Conservation (phyloP, 2,113 vertebrate genomes). For the Labrus mixtus region DNA sequence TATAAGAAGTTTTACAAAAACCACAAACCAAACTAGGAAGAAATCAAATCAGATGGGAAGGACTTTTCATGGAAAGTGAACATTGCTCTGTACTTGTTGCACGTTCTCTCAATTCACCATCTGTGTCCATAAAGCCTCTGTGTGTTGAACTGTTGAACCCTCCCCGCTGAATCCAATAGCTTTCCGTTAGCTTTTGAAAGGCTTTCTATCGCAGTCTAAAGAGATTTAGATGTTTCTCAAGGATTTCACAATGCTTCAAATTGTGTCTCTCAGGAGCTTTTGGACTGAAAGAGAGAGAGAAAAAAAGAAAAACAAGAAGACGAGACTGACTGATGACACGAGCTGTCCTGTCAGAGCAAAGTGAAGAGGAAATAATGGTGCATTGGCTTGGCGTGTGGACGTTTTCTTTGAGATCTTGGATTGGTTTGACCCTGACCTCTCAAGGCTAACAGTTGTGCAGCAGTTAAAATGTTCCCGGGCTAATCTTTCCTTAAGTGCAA, state of each 20-base stretch:
- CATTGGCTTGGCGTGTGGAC: not conserved
- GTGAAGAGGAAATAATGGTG: slow-evolving; percentile 41
- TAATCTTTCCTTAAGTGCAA: slow-evolving; percentile 27
- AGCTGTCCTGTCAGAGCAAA: slow-evolving; percentile 38
- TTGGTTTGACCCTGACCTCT: slow-evolving; percentile 59
- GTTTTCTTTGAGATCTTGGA: slow-evolving; percentile 39
- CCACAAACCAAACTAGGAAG: not conserved
- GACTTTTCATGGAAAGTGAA: slow-evolving; percentile 28
- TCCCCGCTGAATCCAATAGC: slow-evolving; percentile 55
- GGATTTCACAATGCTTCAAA: slow-evolving; percentile 63
- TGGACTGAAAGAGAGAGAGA: slow-evolving; percentile 46
- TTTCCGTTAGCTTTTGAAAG: slow-evolving; percentile 69
- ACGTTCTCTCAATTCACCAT: slow-evolving; percentile 32
- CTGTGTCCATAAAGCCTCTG: slow-evolving; percentile 44
- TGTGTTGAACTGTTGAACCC: slow-evolving; percentile 71
- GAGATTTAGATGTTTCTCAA: slow-evolving; percentile 72
- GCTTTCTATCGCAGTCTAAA: slow-evolving; percentile 65
- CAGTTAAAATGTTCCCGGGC: slow-evolving; percentile 39
- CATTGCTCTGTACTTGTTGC: slow-evolving; percentile 38
- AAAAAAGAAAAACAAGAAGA: slow-evolving; percentile 15
- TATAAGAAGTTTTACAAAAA: not conserved
- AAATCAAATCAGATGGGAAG: not conserved
- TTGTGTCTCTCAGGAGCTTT: slow-evolving; percentile 48
- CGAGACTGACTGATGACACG: slow-evolving; percentile 39
- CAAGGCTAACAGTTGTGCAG: slow-evolving; percentile 39